These are phyloP conservation scores for Leucophenga montana DNA, from an alignment of 2,888 invertebrate genomes.

Conservation along the genomic window DNA sequence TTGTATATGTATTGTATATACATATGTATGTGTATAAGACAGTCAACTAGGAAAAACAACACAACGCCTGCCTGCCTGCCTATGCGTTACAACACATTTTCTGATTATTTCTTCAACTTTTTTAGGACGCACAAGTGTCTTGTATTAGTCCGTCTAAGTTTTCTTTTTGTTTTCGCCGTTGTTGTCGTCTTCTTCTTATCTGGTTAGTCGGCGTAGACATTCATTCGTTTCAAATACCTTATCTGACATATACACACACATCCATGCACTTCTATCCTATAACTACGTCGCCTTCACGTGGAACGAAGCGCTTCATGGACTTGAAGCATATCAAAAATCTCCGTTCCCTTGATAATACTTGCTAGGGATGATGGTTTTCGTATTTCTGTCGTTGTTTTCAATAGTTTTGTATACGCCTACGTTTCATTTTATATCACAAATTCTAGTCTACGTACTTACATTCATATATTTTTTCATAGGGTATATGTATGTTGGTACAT, in stretches of 20 bases:
- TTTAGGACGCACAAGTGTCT: conserved; percentile 18
- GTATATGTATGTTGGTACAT: conserved; percentile 22
- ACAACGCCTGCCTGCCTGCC: not conserved
- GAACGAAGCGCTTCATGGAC: not conserved
- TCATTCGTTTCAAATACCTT: conserved; percentile 65
- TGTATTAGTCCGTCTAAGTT: conserved; percentile 9
- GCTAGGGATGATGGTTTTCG: conserved; percentile 24
- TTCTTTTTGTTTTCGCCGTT: not conserved
- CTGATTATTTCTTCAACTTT: conserved; percentile 16
- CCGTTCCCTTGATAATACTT: conserved; percentile 53
- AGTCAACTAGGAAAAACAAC: not conserved
- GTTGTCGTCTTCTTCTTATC: not conserved
- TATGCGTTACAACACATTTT: conserved; percentile 11
- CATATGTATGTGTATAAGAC: not conserved
- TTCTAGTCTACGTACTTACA: not conserved
- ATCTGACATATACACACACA: conserved; percentile 49
- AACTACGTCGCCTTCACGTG: not conserved
- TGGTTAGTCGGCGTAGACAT: conserved; percentile 55
- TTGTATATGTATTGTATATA: too few species aligned
- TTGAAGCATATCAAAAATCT: conserved; percentile 27
- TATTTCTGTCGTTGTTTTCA: conserved; percentile 34
- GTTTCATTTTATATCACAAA: conserved; percentile 57
- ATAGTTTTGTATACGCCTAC: conserved; percentile 62
- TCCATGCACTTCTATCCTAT: conserved; percentile 20
- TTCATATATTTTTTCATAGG: conserved; percentile 26